Evolutionary conservation across 1,140 invertebrate genomes (phyloP).

Genomic region (Oreohelix idahoensis): DNA sequence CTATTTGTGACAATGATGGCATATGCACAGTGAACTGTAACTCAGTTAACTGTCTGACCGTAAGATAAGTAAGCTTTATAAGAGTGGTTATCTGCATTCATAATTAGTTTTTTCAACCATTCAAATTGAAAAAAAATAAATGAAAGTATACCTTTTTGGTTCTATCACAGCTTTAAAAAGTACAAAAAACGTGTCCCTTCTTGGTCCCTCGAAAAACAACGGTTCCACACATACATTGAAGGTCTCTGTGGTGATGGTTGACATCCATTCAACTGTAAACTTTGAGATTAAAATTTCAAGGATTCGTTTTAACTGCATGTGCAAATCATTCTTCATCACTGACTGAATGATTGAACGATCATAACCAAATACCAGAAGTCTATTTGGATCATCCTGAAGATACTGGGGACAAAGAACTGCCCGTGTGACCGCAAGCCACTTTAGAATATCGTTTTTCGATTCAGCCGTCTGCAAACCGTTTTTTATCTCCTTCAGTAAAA

Average conservation of each 20-base stretch:
- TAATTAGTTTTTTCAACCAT: too few relatives aligned
- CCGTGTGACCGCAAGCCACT: conserved; percentile 12
- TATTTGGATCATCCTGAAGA: neutral
- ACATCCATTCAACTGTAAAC: conserved; percentile 24
- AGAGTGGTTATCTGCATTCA: too few relatives aligned
- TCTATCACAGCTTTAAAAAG: conserved; percentile 23
- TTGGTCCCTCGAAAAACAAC: conserved; percentile 10
- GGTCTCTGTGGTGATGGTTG: neutral
- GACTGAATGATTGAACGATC: neutral
- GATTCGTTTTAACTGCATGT: neutral
- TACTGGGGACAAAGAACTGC: neutral
- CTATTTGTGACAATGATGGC: too few relatives aligned
- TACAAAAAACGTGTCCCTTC: neutral
- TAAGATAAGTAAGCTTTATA: too few relatives aligned
- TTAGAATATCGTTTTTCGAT: conserved; percentile 9
- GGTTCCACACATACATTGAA: conserved; percentile 3
- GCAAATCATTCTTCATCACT: neutral
- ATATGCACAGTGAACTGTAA: too few relatives aligned
- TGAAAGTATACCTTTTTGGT: conserved; percentile 7
- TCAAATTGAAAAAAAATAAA: too few relatives aligned
- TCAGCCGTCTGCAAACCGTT: neutral
- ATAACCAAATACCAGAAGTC: neutral
- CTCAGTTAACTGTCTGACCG: too few relatives aligned
- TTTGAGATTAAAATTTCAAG: neutral
- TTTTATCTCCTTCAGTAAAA: conserved; percentile 16